Base-by-base conservation (phyloP, 2,797 vertebrate species). In the Myotis pilosus region DNA sequence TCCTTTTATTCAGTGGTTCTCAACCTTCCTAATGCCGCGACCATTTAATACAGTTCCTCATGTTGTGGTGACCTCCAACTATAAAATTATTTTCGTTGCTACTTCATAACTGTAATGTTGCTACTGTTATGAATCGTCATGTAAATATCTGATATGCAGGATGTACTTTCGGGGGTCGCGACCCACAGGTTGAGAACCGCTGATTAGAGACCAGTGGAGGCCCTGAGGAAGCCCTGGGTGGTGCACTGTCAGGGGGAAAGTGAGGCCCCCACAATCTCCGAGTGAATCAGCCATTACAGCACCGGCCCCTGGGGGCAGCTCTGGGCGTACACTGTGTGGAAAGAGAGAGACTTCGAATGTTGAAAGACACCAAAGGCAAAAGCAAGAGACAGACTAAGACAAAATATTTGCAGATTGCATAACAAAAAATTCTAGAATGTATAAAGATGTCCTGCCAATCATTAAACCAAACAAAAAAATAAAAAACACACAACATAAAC, bases 281-380 rank as follows among this genome's bases (percentile, higher is more conserved):
- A 81, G 38, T 33, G 51, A 75, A 36, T 80, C 80, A 69, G 38
- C 23, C 12, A 23, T 0, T 8, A 64, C 25, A 55, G 72, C 13
- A 76, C 25, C 51, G 16, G 19, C 19, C 1, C 41, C 79, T 44
- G 0, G 1, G 20, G 25, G 38, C 9, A 19, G 44, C n/a, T 66
- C 17, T 62, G 47, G 49, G 3, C 12, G 25, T 44, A n/a, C 2
- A 16, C 6, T 22, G 7, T 22, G 1, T 36, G 71, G 76, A 94
- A 87, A 49, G 41, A 69, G 85, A 94, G 92, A 62, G 17, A 64
- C 30, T 66, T 20, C 68, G 23, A 22, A 33, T 1, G 11, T 22
- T 87, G 51, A 68, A 89, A 89, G 57, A 87, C 3, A 64, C n/a
- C 71, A 30, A 71, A 69, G 33, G 41, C 87, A 74, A 93, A 94